Conservation (phyloP, 1,140 invertebrate genomes). For the Zaprionus capensis region DNA sequence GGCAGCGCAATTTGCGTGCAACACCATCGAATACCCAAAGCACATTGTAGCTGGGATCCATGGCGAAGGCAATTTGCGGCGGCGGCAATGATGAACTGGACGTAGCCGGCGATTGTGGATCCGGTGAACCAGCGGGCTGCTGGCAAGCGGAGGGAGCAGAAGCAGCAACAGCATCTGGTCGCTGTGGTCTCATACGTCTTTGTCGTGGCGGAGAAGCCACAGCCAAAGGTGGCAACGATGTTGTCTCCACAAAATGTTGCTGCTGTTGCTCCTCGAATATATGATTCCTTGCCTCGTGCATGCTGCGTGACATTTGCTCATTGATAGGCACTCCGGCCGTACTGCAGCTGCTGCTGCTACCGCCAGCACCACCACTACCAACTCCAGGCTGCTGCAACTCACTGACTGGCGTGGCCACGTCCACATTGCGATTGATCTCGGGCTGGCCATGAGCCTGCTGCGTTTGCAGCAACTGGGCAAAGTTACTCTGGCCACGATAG, state of each 20-base stretch:
- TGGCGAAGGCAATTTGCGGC: conserved; percentile 77
- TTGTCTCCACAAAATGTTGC: conserved; percentile 8
- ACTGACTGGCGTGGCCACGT: conserved; percentile 46
- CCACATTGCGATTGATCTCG: conserved; percentile 79
- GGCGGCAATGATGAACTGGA: conserved; percentile 29
- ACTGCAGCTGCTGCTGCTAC: conserved; percentile 26
- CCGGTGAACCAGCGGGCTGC: conserved; percentile 27
- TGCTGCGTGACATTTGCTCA: conserved; percentile 83
- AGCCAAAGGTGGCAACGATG: not conserved
- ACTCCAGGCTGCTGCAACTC: conserved; percentile 14
- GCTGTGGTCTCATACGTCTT: conserved; percentile 18
- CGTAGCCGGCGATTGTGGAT: conserved; percentile 48
- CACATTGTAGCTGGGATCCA: conserved; percentile 95
- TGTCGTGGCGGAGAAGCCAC: conserved; percentile 22
- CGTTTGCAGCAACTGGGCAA: conserved; percentile 83
- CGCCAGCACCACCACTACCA: conserved; percentile 4
- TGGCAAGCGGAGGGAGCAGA: not conserved
- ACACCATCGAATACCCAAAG: conserved; percentile 92
- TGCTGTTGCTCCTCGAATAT: conserved; percentile 77
- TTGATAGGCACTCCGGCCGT: conserved; percentile 67
- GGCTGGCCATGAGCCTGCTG: conserved; percentile 51
- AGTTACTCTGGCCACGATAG: conserved; percentile 89
- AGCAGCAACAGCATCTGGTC: conserved; percentile 23
- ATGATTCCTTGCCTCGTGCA: conserved; percentile 81
- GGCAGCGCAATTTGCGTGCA: conserved; percentile 90